These are phyloP conservation scores for Phaethon lepturus DNA, from an alignment of 2,113 vertebrate genomes.

Conservation along the genomic window DNA sequence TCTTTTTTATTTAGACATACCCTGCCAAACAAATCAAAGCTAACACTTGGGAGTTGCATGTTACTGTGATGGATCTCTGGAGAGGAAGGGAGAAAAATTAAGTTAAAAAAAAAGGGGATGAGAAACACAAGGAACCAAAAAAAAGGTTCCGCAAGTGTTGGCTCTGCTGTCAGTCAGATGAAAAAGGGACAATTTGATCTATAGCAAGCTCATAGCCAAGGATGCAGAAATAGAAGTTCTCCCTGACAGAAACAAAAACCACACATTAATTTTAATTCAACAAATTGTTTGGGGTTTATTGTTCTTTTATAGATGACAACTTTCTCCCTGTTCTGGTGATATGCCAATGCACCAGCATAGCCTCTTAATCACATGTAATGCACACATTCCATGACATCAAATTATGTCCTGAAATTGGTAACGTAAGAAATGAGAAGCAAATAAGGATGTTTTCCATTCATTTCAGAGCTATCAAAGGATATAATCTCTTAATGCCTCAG, in stretches of 20 bases:
- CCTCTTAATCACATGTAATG: not conserved
- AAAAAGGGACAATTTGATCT: conserved; percentile 24
- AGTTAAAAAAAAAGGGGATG: not conserved
- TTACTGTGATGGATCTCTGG: conserved; percentile 29
- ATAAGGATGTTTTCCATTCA: conserved; percentile 4
- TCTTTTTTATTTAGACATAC: conserved; percentile 47
- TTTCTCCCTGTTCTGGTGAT: not conserved
- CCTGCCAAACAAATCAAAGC: conserved; percentile 38
- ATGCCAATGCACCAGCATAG: not conserved
- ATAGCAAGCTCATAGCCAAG: conserved; percentile 18
- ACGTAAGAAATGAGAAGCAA: not conserved
- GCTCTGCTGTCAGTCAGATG: conserved; percentile 27
- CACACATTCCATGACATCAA: not conserved
- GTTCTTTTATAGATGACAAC: not conserved
- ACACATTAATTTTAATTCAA: not conserved
- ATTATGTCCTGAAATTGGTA: not conserved
- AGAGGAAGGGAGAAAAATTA: conserved; percentile 38
- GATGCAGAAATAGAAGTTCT: not conserved
- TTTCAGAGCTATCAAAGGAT: conserved; percentile 30
- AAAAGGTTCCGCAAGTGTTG: conserved; percentile 1
- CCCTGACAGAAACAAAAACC: not conserved
- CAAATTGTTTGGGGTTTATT: not conserved
- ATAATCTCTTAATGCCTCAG: conserved; percentile 23
- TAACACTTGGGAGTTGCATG: conserved; percentile 3
- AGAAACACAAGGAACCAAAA: not conserved